phyloP scores from a whole-genome alignment of 2,113 vertebrate genomes.

The Phalacrocorax pelagicus region DNA sequence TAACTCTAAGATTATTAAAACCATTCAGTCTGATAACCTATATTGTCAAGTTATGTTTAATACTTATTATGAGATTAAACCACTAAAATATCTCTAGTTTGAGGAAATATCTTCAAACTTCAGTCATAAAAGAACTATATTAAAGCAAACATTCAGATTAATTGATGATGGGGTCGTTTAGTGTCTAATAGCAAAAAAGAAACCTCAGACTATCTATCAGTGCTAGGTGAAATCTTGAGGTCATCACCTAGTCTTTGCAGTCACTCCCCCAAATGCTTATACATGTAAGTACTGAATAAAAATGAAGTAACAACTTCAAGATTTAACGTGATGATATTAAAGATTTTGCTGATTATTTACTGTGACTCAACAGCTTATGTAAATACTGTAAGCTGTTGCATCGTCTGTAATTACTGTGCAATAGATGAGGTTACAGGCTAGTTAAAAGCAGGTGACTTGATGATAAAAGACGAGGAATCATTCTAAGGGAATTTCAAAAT shows the following conservation, averaged over 20 bases:
- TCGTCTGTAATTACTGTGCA: not conserved
- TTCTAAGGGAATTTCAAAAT: not conserved
- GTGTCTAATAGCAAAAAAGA: not conserved
- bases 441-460: not conserved
- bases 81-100: not conserved
- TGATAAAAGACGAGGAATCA: not conserved
- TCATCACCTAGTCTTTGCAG: not conserved
- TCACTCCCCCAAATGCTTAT: not conserved
- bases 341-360: not conserved
- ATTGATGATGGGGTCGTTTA: not conserved
- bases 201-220: not conserved
- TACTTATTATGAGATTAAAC: not conserved
- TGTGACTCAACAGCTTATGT: not conserved
- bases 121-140: not conserved
- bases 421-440: not conserved
- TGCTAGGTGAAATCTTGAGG: not conserved
- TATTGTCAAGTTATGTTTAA: not conserved
- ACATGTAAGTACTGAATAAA: not conserved
- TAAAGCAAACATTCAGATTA: not conserved
- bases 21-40: not conserved
- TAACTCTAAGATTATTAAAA: not conserved
- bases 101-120: not conserved
- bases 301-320: not conserved
- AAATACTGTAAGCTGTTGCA: not conserved
- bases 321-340: not conserved